Evolutionary conservation across 2,797 vertebrate genomes (phyloP).

Genomic region (Sternarchorhynchus goeldii): DNA sequence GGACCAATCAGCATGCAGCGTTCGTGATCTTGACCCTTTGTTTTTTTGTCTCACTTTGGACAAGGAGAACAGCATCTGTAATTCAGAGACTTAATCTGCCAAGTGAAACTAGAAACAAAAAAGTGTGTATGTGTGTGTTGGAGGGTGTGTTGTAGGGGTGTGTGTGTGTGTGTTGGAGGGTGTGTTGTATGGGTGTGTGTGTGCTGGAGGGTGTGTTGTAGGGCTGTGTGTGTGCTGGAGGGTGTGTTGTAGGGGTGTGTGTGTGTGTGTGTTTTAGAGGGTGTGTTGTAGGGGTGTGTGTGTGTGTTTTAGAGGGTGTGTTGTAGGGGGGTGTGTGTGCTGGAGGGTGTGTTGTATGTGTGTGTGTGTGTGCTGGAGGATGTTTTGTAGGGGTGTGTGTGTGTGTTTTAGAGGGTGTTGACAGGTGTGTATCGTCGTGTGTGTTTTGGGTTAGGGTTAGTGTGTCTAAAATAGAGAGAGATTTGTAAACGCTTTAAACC

Average conservation of each 20-base stretch:
- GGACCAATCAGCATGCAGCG: slow-evolving; percentile 53
- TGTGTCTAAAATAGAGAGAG: too few relatives aligned
- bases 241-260: neutral
- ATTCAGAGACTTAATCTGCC: slow-evolving; percentile 21
- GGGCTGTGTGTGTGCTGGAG: too few relatives aligned
- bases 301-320: too few relatives aligned
- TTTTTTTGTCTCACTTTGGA: neutral
- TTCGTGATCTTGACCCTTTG: slow-evolving; percentile 16
- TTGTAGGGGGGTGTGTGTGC: neutral
- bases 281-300: too few relatives aligned
- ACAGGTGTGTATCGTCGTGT: too few relatives aligned
- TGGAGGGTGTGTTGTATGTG: neutral
- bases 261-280: too few relatives aligned
- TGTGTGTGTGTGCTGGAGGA: too few relatives aligned
- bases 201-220: neutral
- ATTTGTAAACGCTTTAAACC: neutral
- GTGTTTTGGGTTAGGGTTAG: too few relatives aligned
- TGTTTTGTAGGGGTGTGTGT: neutral
- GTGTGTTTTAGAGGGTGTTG: too few relatives aligned
- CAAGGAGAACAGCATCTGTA: slow-evolving; percentile 62
- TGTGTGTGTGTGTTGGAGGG: neutral
- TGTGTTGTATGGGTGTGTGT: neutral
- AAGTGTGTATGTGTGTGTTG: neutral
- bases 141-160: neutral
- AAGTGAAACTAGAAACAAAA: neutral